Conservation (phyloP, 2,797 vertebrate species). For the Xiphorhynchus erythropygius region DNA sequence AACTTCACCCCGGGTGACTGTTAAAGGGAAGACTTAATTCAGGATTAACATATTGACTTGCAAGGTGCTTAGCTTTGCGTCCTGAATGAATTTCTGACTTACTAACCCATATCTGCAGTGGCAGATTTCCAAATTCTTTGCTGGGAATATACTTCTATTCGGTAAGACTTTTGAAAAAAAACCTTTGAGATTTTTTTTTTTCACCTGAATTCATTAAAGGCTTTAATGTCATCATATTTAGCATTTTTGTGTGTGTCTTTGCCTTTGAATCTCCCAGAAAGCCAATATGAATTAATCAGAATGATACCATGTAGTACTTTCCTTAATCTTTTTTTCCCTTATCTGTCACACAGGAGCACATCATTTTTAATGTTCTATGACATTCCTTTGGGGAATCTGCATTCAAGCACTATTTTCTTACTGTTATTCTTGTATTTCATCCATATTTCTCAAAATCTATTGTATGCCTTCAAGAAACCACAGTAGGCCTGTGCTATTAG, state of each 20-base stretch:
- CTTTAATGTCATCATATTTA: conserved; percentile 35
- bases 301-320: not conserved
- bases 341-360: conserved; percentile 4
- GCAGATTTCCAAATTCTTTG: not conserved
- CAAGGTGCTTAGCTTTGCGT: not conserved
- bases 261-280: conserved; percentile 38
- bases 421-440: conserved; percentile 20
- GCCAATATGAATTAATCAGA: conserved; percentile 22
- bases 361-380: conserved; percentile 26
- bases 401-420: conserved; percentile 30
- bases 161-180: not conserved
- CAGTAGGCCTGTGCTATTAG: not conserved
- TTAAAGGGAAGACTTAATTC: not conserved
- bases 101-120: not conserved
- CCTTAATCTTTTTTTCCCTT: conserved; percentile 5
- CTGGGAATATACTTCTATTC: not conserved
- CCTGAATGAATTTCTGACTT: conserved; percentile 44
- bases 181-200: not conserved
- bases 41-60: conserved; percentile 10
- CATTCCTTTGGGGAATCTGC: not conserved
- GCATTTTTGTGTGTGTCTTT: not conserved
- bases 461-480: conserved; percentile 13
- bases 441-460: not conserved
- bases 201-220: not conserved
- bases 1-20: not conserved